A percentile compares a stretch with the other conserved stretches of the same genome.
phyloP scores from a whole-genome alignment of 2,113 vertebrate species.

The Dunckerocampus dactyliophorus region DNA sequence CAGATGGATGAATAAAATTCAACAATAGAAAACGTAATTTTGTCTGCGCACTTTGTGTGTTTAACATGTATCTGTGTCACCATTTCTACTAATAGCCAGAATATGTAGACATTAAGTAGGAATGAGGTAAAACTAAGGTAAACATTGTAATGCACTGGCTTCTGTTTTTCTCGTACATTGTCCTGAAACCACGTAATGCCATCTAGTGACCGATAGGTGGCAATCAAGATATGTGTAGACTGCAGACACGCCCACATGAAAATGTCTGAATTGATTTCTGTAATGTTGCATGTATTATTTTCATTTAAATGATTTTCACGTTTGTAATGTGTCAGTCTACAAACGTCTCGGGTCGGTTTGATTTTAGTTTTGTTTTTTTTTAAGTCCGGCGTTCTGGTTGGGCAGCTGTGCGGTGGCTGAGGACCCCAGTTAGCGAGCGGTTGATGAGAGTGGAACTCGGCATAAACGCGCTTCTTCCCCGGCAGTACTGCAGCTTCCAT shows the following conservation, averaged over 20 bases:
- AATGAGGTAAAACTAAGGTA: neutral
- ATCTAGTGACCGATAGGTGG: constrained; percentile 32
- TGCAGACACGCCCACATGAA: constrained; percentile 37
- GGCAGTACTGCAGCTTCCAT: constrained; percentile 17
- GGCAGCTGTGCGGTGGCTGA: constrained; percentile 70
- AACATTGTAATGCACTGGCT: too few species aligned
- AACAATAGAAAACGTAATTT: constrained; percentile 51
- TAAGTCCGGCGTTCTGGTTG: constrained; percentile 58
- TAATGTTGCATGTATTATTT: too few species aligned
- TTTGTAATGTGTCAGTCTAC: too few species aligned
- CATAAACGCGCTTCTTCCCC: constrained; percentile 15
- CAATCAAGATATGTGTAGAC: constrained; percentile 22
- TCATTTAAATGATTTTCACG: neutral
- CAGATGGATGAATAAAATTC: constrained; percentile 65
- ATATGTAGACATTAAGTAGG: neutral
- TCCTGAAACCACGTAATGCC: neutral
- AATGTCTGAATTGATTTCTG: neutral
- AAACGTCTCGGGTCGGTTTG: too few species aligned
- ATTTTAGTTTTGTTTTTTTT: neutral
- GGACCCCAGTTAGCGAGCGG: constrained; percentile 38
- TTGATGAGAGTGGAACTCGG: neutral
- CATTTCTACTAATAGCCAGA: too few species aligned
- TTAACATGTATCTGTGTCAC: too few species aligned
- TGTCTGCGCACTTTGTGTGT: too few species aligned
- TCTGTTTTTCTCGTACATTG: too few species aligned